Conservation (phyloP, 2,888 invertebrate species). For the Leptura quadrifasciata region DNA sequence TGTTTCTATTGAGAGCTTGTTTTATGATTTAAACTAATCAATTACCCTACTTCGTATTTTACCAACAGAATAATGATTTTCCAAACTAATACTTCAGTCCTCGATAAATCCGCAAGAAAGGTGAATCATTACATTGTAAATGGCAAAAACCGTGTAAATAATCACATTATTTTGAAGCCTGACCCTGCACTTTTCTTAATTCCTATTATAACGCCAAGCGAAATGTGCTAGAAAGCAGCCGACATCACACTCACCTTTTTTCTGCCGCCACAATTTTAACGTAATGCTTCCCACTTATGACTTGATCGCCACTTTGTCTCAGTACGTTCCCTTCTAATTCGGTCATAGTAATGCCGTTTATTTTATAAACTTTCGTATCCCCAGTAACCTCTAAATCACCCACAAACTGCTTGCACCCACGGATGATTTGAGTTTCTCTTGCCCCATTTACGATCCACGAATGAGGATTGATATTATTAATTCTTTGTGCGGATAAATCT, state of each 20-base stretch:
- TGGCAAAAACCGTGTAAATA: constrained; percentile 5
- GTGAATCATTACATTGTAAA: neutral
- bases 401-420: constrained; percentile 74
- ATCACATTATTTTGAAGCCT: constrained; percentile 8
- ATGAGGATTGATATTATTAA: constrained; percentile 73
- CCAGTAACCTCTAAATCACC: constrained; percentile 72
- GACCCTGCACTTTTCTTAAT: neutral
- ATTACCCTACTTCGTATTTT: neutral
- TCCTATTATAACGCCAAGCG: neutral
- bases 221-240: neutral
- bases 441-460: constrained; percentile 72
- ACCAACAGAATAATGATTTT: neutral
- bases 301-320: constrained; percentile 73
- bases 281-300: constrained; percentile 71
- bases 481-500: constrained; percentile 71
- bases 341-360: constrained; percentile 74
- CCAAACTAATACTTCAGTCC: neutral
- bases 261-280: constrained; percentile 68
- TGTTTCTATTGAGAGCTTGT: no score
- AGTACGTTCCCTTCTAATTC: constrained; percentile 72
- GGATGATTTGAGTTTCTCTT: constrained; percentile 72
- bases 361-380: constrained; percentile 70
- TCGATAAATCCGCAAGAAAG: neutral
- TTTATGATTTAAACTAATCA: no score
- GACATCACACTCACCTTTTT: constrained; percentile 53